phyloP scores from a whole-genome alignment of 2,113 vertebrate genomes.

The Eulacestoma nigropectus region DNA sequence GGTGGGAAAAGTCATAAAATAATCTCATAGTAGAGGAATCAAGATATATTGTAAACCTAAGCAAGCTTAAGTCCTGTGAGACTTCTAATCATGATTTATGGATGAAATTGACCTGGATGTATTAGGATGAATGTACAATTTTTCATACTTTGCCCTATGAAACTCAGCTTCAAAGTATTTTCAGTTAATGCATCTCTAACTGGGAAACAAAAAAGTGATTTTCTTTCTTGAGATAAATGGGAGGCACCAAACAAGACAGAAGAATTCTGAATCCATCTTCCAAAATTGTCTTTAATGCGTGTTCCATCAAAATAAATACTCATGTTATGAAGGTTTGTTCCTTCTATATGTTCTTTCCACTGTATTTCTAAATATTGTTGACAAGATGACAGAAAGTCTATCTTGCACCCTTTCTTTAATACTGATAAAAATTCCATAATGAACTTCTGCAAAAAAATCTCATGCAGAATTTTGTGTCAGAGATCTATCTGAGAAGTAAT shows the following conservation, averaged over 20 bases:
- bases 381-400: neutral
- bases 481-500: neutral
- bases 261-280: neutral
- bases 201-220: neutral
- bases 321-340: neutral
- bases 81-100: neutral
- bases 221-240: neutral
- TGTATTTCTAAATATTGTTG: neutral
- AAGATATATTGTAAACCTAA: neutral
- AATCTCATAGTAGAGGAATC: neutral
- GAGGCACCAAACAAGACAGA: neutral
- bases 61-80: neutral
- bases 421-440: neutral
- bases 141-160: neutral
- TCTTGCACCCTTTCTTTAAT: neutral
- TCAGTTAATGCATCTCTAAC: neutral
- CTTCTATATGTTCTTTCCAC: neutral
- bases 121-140: neutral
- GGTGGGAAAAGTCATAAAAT: neutral
- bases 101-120: neutral
- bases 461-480: neutral
- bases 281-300: neutral
- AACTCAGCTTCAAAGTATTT: neutral
- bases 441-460: neutral
- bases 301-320: neutral